Base-by-base conservation (phyloP, 1,140 invertebrate species). In the Sycophila sp. region DNA sequence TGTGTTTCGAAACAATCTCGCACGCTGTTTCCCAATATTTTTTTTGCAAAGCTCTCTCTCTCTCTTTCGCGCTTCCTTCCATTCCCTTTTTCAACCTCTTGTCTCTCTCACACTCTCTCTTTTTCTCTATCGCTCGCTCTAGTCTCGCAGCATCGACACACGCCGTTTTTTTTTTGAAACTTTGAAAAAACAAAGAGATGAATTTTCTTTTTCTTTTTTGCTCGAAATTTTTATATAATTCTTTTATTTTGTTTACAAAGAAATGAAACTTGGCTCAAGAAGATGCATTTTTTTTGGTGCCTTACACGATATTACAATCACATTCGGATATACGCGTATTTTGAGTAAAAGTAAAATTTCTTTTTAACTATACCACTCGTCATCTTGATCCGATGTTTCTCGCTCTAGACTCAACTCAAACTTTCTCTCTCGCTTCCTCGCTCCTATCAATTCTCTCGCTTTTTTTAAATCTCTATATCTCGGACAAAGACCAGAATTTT, bases 401-500 rank as follows among this genome's bases (percentile, higher is more conserved):
- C 24, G n/a, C 26, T 47, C 42, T 47, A 17, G 6, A 45, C 17
- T 60, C 28, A 22, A 45, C 45, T 55, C 10, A 49, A 30, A 2
- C 3, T 34, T 17, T 58, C 13, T 36, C 55, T 59, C 45, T 40
- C 24, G 1, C 56, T 59, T 55, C 38, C 42, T 66, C 56, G 19
- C 45, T 53, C 56, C 32, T 11, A 11, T n/a, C 53, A 24, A 56
- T 30, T 42, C 45, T 70, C 36, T 30, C 26, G 6, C 42, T 74
- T 74, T 69, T 62, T 72, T 65, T 69, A 64, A 69, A 71, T 69
- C 69, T 73, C 74, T 71, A 69, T 74, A 73, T 78, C 72, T 78
- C 64, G 73, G 76, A 77, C 76, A 77, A 78, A 81, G 80, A 81
- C 79, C 79, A 80, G 78, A 82, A 79, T 73, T 80, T 77, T 76